Evolutionary conservation across 2,113 vertebrate genomes (phyloP).

Genomic region (Pandion haliaetus): DNA sequence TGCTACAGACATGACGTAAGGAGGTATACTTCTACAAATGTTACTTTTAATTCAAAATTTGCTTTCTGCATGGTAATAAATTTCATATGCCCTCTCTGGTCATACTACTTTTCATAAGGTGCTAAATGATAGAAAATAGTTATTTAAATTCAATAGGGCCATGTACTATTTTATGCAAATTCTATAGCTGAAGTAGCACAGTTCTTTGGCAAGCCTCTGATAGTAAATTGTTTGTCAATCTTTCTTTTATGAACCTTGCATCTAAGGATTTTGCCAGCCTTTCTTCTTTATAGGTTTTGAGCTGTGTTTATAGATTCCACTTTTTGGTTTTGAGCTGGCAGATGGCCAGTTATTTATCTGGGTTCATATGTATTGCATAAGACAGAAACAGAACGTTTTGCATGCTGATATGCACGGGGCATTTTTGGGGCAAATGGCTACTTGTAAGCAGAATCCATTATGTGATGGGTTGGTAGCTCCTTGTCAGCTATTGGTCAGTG

Average conservation of each 20-base stretch:
- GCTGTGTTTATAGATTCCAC: neutral
- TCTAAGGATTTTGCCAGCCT: neutral
- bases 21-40: neutral
- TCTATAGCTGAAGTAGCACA: neutral
- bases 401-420: neutral
- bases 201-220: neutral
- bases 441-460: neutral
- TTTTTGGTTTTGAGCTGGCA: constrained; percentile 14
- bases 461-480: neutral
- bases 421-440: neutral
- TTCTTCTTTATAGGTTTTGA: constrained; percentile 20
- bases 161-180: neutral
- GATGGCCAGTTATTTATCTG: constrained; percentile 32
- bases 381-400: neutral
- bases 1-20: neutral
- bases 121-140: neutral
- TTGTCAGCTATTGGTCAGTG: neutral
- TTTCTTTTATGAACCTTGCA: neutral
- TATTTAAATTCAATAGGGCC: neutral
- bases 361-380: neutral
- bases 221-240: constrained; percentile 14
- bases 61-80: neutral
- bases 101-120: neutral
- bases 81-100: neutral
- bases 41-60: neutral